Evolutionary conservation across 2,113 vertebrate species (phyloP).

Genomic region (Aplodontia rufa): DNA sequence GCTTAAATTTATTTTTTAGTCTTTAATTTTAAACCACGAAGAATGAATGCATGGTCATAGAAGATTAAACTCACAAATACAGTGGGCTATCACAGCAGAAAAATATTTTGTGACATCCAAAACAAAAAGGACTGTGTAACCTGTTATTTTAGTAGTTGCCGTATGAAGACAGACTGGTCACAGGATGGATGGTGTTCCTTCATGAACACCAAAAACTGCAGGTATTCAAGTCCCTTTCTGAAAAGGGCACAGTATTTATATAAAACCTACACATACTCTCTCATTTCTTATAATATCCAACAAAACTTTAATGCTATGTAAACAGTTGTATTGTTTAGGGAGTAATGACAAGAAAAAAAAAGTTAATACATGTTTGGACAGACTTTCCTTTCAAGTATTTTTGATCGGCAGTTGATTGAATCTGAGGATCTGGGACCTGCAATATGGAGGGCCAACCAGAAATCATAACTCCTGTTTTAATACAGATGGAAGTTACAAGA

Average conservation of each 20-base stretch:
- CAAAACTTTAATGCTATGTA: neutral
- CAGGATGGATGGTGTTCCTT: neutral
- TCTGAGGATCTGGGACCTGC: neutral
- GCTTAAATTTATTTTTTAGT: neutral
- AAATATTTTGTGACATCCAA: neutral
- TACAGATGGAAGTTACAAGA: neutral
- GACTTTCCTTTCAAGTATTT: neutral
- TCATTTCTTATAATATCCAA: neutral
- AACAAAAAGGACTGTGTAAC: neutral
- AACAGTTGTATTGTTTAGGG: neutral
- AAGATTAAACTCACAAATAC: neutral
- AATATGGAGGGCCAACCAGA: neutral
- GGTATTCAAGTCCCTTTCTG: neutral
- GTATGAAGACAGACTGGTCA: neutral
- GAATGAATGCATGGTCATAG: neutral
- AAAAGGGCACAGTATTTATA: neutral
- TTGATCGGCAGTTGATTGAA: neutral
- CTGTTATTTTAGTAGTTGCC: constrained; percentile 3
- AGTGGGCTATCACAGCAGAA: neutral
- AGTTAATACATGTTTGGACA: neutral
- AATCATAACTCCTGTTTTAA: neutral
- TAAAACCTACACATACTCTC: neutral
- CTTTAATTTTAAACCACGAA: neutral
- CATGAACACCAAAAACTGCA: neutral
- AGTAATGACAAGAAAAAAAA: neutral